Percentiles rank a stretch among this genome's conserved stretches.
phyloP scores from a whole-genome alignment of 2,888 invertebrate genomes.

The Eurytoma californica region DNA sequence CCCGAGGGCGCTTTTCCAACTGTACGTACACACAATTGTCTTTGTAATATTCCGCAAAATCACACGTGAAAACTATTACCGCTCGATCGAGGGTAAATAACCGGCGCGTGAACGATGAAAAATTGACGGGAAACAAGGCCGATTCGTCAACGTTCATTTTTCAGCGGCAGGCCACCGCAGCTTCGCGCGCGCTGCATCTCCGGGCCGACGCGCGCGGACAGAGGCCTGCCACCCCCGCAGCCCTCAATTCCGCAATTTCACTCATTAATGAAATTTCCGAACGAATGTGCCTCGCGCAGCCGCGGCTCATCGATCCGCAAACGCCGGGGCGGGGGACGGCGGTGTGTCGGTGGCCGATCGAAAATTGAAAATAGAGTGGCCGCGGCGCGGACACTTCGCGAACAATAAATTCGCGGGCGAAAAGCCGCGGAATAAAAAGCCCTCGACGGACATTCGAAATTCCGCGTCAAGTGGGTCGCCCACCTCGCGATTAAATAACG shows the following conservation, averaged over 20 bases:
- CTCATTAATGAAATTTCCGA: constrained; percentile 53
- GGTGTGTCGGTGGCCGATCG: constrained; percentile 42
- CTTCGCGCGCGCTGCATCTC: constrained; percentile 57
- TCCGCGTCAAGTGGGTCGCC: constrained; percentile 46
- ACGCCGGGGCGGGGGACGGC: not conserved
- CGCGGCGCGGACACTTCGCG: constrained; percentile 28
- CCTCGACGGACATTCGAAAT: constrained; percentile 18
- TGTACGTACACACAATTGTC: no score
- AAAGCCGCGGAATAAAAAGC: constrained; percentile 50
- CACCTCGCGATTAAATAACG: constrained; percentile 26
- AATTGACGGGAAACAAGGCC: constrained; percentile 34
- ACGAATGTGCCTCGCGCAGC: constrained; percentile 26
- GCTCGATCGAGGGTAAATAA: no score
- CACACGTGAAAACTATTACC: no score
- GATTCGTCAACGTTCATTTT: constrained; percentile 31
- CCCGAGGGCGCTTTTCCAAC: no score
- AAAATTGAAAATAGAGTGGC: constrained; percentile 57
- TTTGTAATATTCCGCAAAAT: no score
- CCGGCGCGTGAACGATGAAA: constrained; percentile 14
- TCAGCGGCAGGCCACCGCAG: constrained; percentile 56
- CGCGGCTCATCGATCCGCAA: not conserved
- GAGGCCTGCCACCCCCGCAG: constrained; percentile 60
- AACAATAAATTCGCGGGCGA: constrained; percentile 41
- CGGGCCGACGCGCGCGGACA: constrained; percentile 33
- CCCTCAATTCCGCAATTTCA: constrained; percentile 51